Conservation (phyloP, 2,797 vertebrate species). For the Gadopsis bispinosus region DNA sequence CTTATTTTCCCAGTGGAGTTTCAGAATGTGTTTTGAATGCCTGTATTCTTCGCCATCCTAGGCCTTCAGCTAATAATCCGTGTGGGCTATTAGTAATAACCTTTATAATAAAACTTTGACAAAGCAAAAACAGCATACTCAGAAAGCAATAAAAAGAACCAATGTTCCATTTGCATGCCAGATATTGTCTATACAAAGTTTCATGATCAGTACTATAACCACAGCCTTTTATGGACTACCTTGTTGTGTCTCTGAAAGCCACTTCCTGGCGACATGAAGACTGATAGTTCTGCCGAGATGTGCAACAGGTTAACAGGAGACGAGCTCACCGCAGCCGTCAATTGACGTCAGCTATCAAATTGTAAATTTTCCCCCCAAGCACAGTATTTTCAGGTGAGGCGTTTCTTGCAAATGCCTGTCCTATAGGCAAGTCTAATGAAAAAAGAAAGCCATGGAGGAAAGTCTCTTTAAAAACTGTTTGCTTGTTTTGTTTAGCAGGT, state of each 20-base stretch:
- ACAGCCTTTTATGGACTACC: constrained; percentile 22
- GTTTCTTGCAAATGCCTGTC: background rate
- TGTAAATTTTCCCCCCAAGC: background rate
- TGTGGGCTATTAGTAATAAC: background rate
- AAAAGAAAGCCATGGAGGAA: background rate
- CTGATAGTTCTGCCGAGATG: constrained; percentile 51
- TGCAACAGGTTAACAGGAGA: constrained; percentile 49
- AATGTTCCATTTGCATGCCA: constrained; percentile 9
- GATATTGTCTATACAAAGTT: background rate
- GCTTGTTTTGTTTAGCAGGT: background rate
- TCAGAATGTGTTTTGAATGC: constrained; percentile 6
- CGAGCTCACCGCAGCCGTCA: constrained; percentile 36
- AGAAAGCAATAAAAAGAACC: background rate
- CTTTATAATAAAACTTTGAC: too few species aligned
- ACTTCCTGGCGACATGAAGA: constrained; percentile 71
- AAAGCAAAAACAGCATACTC: too few species aligned
- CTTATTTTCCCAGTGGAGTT: background rate
- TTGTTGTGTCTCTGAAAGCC: constrained; percentile 62
- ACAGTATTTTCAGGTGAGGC: background rate
- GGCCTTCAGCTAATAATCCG: background rate
- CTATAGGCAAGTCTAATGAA: background rate
- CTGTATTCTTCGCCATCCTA: background rate
- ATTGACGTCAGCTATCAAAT: background rate
- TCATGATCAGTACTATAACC: constrained; percentile 29
- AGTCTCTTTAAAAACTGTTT: background rate